Percentiles rank a stretch among this genome's conserved stretches.
Conservation (phyloP, 1,140 invertebrate species). For the Drosophila bocki region DNA sequence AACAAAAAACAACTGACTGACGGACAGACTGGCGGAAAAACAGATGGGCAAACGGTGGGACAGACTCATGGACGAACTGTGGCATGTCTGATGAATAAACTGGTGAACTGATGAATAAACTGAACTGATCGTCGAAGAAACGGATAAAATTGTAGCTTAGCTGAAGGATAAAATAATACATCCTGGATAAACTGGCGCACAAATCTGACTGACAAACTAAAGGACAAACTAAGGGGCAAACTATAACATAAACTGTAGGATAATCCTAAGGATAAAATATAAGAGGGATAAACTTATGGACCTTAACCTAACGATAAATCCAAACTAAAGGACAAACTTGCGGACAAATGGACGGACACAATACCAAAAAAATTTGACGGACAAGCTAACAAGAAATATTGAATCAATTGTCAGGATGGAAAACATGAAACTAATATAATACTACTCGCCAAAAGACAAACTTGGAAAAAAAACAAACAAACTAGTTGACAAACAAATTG, state of each 20-base stretch:
- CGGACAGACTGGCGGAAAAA: slow-evolving; percentile 1
- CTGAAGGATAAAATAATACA: slow-evolving; percentile 2
- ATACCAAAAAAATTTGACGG: slow-evolving; percentile 2
- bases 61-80: not conserved
- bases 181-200: not conserved
- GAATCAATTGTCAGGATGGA: not conserved
- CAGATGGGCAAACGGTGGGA: not conserved
- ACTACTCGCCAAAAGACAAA: not conserved
- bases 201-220: not conserved
- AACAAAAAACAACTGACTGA: slow-evolving; percentile 1
- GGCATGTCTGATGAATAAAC: slow-evolving; percentile 1
- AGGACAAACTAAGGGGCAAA: not conserved
- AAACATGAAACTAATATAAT: not conserved
- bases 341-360: not conserved
- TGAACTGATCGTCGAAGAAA: not conserved
- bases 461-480: no score
- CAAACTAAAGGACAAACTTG: no score
- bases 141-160: not conserved
- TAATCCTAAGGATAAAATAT: not conserved
- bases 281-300: not conserved
- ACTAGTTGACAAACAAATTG: not conserved
- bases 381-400: not conserved
- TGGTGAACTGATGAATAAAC: not conserved
- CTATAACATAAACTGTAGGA: not conserved
- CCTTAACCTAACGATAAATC: not conserved